Base-by-base conservation (phyloP, 1,140 invertebrate species). In the Drosophila parabipectinata region DNA sequence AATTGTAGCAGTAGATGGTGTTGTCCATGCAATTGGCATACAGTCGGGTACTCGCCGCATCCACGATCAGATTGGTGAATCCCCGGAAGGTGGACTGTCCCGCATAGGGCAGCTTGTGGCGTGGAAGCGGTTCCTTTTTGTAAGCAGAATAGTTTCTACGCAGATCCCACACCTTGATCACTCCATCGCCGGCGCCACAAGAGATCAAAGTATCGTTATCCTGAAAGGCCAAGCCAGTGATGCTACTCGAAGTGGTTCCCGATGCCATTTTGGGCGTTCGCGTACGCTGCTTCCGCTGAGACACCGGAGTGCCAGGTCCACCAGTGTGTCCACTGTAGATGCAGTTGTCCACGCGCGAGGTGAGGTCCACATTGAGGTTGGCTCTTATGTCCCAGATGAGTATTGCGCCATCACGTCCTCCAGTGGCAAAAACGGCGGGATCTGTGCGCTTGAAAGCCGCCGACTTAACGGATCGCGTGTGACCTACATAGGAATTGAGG, bases 11-110 rank as follows among this genome's bases (percentile, higher is more conserved):
- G 90, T 98, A 98, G 45, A 98, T 97, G 24, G 94, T 94, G 83
- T 95, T 95, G 91, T 98, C 96, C 93, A 97, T 95, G 91, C 96
- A 97, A 90, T 95, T 97, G 3, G 96, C 97, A 93, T 96, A 98
- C 0, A 98, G 91, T n/a, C 93, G 94, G 5, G 94, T 92, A 47
- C 94, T 92, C 4, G 94, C 92, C 7, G 95, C 94, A 90, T 97
- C 95, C 57, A 97, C 93, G 12, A 95, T 92, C 1, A 98, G 91
- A 77, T 96, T 97, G 5, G 96, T 96, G 90, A 96, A 97, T 1
- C 97, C 97, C 68, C 95, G 95, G 56, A 93, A 93, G 1, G 94
- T 94, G 41, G 94, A 95, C 32, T 93, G 93, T 3, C 96, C 95
- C 30, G 93, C 93, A 88, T 97, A 96, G 1, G 95, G 94, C 62